Evolutionary conservation across 2,888 invertebrate species (phyloP), one percentile per base, ranked within the genome.

Genomic region (Synergus laeviventris): DNA sequence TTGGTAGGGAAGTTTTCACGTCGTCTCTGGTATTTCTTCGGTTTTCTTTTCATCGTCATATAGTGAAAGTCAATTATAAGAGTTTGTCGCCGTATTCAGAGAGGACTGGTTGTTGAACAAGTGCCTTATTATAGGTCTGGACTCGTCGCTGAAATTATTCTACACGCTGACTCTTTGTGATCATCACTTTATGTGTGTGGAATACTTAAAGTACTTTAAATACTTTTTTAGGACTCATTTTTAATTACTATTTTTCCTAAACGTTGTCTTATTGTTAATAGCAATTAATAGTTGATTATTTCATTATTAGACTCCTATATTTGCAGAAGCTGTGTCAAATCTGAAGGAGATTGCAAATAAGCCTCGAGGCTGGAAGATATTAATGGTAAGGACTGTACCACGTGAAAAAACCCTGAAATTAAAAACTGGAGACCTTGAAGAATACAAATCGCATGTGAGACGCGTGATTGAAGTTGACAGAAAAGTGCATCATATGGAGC

Each of bases 61-160:
- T 42, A 77, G 77, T 74, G 76, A 79, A 82, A 84, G 81, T 82
- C 81, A 79, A 82, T 83, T 82, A 74, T 66, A 42, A 56, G 78
- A 76, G 64, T 73, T 73, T 60, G 70, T 77, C 70, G 38, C 21
- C 21, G 39, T 42, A 70, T 70, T 70, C 70, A 54, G n/a, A 54
- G n/a, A 49, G 12, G 31, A 70, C 49, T 49, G 70, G 49, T 70
- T n/a, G 49, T 70, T n/a, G n/a, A 54, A 49, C 70, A 31, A 70
- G n/a, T 70, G 49, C 45, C 70, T 64, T 64, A 64, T 70, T 70
- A 70, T 31, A 70, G 31, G 11, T 9, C 31, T 49, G 59, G 59
- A 59, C 24, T 59, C 24, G 14, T 59, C 24, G 59, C 59, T 70
- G 9, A 45, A n/a, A 66, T 66, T 49, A 42, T 42, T 45, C 11